Conservation (phyloP, 2,113 vertebrate species). For the Andinoacara biseriatus region DNA sequence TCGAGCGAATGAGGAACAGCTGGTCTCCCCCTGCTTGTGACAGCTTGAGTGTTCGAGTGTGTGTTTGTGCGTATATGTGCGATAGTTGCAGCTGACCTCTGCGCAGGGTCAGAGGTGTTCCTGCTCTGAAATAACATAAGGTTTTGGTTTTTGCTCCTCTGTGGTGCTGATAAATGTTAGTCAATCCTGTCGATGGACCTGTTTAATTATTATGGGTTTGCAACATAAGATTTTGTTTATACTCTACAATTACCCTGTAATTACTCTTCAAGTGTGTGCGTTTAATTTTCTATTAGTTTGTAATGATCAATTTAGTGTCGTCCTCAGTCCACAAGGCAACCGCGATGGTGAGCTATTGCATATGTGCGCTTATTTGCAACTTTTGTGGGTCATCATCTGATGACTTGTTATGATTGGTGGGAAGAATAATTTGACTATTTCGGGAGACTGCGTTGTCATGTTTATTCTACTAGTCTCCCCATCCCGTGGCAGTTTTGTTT, state of each 20-base stretch:
- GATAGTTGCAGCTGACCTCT: slow-evolving; percentile 52
- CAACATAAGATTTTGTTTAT: not conserved
- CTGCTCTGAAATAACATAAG: not conserved
- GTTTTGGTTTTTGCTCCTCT: not conserved
- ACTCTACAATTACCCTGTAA: not conserved
- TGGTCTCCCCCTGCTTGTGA: slow-evolving; percentile 65
- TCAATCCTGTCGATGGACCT: not conserved
- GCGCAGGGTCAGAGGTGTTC: slow-evolving; percentile 33
- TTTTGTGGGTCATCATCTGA: not conserved
- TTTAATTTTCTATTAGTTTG: not conserved
- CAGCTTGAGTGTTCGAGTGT: slow-evolving; percentile 50
- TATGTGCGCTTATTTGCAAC: not conserved
- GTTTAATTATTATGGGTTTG: not conserved
- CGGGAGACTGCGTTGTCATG: slow-evolving; percentile 22
- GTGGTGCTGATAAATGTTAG: not conserved
- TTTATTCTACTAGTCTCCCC: slow-evolving; percentile 32
- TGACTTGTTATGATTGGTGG: slow-evolving; percentile 29
- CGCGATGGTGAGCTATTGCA: not conserved
- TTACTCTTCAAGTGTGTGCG: not conserved
- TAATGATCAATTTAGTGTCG: not conserved
- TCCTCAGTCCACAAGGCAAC: slow-evolving; percentile 20
- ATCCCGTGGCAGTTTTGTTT: slow-evolving; percentile 40
- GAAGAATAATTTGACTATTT: slow-evolving; percentile 32
- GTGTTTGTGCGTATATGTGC: slow-evolving; percentile 34
- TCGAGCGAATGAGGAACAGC: slow-evolving; percentile 72